Percentiles rank a stretch among this genome's conserved stretches.
These are phyloP conservation scores for Lamprologus lemairii DNA, from an alignment of 2,113 vertebrate species.

Conservation along the genomic window DNA sequence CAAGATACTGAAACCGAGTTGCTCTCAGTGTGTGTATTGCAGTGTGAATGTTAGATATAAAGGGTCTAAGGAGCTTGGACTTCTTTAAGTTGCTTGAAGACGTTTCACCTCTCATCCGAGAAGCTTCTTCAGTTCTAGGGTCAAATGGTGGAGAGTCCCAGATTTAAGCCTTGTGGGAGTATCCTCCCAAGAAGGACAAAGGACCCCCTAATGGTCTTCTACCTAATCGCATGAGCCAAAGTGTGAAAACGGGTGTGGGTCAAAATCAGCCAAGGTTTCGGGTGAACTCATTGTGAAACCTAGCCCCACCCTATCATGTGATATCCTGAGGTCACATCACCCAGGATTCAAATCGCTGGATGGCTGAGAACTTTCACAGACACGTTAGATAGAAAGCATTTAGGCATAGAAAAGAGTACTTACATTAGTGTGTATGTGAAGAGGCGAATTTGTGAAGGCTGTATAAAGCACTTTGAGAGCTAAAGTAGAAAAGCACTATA, in stretches of 20 bases:
- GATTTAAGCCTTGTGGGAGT: not conserved
- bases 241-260: not conserved
- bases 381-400: not conserved
- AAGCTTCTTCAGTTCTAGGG: not conserved
- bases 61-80: not conserved
- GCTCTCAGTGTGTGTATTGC: not conserved
- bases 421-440: not conserved
- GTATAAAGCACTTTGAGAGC: not conserved
- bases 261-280: not conserved
- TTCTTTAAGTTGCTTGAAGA: not conserved
- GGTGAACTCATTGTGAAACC: not conserved
- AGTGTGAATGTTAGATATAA: not conserved
- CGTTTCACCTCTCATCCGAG: accelerated
- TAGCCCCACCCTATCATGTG: not conserved
- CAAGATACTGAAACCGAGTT: not conserved
- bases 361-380: not conserved
- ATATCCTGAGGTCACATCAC: not conserved
- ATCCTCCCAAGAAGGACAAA: not conserved
- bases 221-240: not conserved
- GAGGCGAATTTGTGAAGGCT: not conserved
- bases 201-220: not conserved
- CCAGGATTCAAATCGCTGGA: not conserved
- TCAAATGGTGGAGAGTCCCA: not conserved
- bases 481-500: not conserved
- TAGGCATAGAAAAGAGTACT: accelerated